These are phyloP conservation scores for Ylistrum balloti DNA, from an alignment of 1,140 invertebrate species.

Conservation along the genomic window DNA sequence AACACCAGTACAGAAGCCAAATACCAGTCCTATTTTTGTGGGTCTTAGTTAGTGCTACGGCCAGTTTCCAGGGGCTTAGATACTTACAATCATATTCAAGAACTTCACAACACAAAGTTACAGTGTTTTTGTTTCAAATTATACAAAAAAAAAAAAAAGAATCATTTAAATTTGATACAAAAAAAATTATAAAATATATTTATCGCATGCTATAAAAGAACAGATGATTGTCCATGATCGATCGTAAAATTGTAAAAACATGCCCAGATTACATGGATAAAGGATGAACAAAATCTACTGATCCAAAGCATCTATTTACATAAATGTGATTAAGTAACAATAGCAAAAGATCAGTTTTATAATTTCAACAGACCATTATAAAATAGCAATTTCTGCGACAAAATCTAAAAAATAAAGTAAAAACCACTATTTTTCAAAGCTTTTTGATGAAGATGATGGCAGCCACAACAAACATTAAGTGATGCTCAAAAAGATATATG, in stretches of 20 bases:
- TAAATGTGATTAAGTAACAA: not conserved
- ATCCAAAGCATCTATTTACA: too few relatives aligned
- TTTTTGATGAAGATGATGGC: not conserved
- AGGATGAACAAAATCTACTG: too few relatives aligned
- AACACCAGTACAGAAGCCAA: not conserved
- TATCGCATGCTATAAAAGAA: not conserved
- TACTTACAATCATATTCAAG: not conserved
- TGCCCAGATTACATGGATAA: not conserved
- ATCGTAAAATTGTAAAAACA: not conserved
- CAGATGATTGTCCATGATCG: not conserved
- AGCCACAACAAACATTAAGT: not conserved
- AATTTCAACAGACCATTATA: not conserved
- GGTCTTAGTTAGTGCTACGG: not conserved
- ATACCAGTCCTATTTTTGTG: not conserved
- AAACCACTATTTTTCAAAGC: not conserved
- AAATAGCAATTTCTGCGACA: not conserved
- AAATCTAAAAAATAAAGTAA: not conserved
- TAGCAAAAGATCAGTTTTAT: not conserved
- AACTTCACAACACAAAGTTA: constrained; percentile 13
- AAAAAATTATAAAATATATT: not conserved
- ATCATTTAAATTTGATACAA: not conserved
- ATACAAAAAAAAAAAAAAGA: not conserved
- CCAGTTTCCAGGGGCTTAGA: constrained; percentile 31
- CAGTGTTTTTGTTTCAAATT: not conserved
- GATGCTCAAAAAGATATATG: not conserved